Conservation (phyloP, 2,888 invertebrate genomes). For the Cephalotes varians region DNA sequence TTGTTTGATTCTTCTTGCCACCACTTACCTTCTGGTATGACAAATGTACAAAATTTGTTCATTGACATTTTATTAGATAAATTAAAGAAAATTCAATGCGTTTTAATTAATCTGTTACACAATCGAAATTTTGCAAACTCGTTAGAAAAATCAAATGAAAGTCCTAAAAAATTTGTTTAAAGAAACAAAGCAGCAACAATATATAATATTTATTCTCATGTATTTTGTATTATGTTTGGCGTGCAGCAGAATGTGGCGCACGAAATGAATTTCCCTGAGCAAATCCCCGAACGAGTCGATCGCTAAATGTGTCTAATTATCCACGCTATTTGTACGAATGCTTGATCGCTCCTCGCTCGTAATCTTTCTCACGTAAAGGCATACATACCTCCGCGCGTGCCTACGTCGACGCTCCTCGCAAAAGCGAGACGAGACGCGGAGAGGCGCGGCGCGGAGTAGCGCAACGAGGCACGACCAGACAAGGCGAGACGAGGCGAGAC, state of each 20-base stretch:
- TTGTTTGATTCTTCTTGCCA: background rate
- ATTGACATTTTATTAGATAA: background rate
- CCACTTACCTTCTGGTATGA: background rate
- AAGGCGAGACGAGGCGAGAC: slow-evolving; percentile 9
- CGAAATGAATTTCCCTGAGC: background rate
- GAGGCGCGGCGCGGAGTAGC: background rate
- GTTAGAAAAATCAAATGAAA: background rate
- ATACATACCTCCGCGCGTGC: slow-evolving; percentile 46
- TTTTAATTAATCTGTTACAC: background rate
- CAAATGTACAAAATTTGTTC: background rate
- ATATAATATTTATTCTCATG: background rate
- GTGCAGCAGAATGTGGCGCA: background rate
- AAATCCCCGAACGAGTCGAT: background rate
- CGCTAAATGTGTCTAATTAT: slow-evolving; percentile 44
- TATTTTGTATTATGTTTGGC: background rate
- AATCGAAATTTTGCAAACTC: background rate
- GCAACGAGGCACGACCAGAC: background rate
- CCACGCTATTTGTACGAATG: slow-evolving; percentile 23
- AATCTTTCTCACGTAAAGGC: slow-evolving; percentile 52
- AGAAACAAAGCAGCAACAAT: background rate
- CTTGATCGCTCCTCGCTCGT: slow-evolving; percentile 11
- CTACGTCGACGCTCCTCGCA: slow-evolving; percentile 54
- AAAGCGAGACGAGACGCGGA: slow-evolving; percentile 53
- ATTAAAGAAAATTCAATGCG: background rate
- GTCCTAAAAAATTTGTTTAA: background rate